Evolutionary conservation across 2,888 invertebrate genomes (phyloP).

Genomic region (Molanna angustata): DNA sequence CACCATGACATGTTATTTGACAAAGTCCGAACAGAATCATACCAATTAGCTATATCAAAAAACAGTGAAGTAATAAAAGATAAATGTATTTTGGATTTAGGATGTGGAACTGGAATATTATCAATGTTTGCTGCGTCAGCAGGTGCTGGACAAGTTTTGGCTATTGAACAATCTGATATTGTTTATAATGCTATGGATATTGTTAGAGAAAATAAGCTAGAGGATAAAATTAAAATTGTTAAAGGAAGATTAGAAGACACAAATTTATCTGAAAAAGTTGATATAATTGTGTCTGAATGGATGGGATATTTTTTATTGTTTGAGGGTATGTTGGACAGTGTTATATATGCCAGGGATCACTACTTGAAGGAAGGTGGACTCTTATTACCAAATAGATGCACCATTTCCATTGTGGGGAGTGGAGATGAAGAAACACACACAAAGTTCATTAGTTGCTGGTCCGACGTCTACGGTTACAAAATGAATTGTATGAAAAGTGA

Average conservation of each 20-base stretch:
- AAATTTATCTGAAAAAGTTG: conserved; percentile 74
- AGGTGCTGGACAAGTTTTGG: conserved; percentile 86
- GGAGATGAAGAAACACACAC: conserved; percentile 72
- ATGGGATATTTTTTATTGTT: conserved; percentile 97
- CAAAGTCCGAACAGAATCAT: conserved; percentile 80
- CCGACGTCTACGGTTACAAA: conserved; percentile 89
- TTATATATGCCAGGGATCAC: conserved; percentile 83
- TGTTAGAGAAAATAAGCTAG: conserved; percentile 77
- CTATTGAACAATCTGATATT: conserved; percentile 94
- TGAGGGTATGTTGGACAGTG: conserved; percentile 95
- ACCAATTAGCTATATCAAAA: conserved; percentile 76
- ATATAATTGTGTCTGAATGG: conserved; percentile 96
- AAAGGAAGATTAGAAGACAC: conserved; percentile 88
- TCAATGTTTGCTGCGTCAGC: conserved; percentile 98
- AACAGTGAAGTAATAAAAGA: conserved; percentile 68
- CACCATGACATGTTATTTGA: conserved; percentile 95
- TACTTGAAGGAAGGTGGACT: conserved; percentile 73
- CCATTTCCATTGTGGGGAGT: conserved; percentile 76
- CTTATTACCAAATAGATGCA: conserved; percentile 82
- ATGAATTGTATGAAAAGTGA: conserved; percentile 89
- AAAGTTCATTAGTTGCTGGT: conserved; percentile 81
- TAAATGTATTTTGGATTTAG: conserved; percentile 89
- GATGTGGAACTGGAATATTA: conserved; percentile 96
- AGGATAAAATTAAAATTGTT: conserved; percentile 69
- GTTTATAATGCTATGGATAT: conserved; percentile 96